Conservation (phyloP, 2,113 vertebrate genomes). For the Chamaetylas fuelleborni region DNA sequence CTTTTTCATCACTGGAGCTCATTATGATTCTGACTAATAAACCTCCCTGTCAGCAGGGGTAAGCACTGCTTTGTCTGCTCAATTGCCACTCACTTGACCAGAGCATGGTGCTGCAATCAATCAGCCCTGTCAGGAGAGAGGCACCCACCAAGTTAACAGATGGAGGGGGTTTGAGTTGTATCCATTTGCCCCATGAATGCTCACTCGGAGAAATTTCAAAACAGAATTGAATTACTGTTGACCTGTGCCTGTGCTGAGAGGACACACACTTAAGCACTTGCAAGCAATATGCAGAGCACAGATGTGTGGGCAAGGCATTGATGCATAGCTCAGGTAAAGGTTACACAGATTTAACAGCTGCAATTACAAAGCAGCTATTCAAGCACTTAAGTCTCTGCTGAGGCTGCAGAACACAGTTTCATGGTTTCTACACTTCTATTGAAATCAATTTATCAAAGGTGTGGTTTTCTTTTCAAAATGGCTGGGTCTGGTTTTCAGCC, state of each 20-base stretch:
- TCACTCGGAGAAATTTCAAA: not conserved
- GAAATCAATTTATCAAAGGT: not conserved
- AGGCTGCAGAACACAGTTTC: not conserved
- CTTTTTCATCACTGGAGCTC: not conserved
- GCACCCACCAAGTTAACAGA: not conserved
- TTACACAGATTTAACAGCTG: not conserved
- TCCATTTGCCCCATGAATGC: not conserved
- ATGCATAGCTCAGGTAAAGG: not conserved
- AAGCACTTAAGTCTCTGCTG: not conserved
- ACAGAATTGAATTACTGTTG: not conserved
- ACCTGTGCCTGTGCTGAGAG: not conserved
- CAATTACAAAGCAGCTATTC: not conserved
- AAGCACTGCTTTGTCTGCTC: not conserved
- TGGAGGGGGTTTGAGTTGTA: fast-evolving
- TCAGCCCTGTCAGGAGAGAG: not conserved
- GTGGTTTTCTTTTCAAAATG: not conserved
- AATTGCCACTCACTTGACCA: not conserved
- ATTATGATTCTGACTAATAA: not conserved
- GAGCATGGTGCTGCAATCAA: not conserved
- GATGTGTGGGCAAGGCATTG: not conserved
- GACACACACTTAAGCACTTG: not conserved
- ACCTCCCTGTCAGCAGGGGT: not conserved
- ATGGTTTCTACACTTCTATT: not conserved
- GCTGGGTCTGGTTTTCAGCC: not conserved
- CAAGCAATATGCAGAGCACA: not conserved